Evolutionary conservation across 2,113 vertebrate species (phyloP).

Genomic region (Penelope pileata): DNA sequence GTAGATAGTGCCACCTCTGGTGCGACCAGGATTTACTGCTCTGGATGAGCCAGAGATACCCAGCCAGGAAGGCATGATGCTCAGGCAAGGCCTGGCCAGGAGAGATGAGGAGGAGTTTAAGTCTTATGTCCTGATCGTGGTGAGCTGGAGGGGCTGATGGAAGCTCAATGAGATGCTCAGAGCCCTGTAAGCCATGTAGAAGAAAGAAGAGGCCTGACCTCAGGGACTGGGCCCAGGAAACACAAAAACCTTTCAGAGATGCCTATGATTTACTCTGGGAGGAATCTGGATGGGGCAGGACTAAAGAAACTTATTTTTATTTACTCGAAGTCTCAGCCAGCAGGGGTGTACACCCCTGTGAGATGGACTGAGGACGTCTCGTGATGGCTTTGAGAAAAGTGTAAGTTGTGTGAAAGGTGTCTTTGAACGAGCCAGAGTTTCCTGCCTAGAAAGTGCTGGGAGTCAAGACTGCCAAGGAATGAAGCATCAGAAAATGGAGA

Average conservation of each 20-base stretch:
- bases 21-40: background rate
- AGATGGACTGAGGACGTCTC: background rate
- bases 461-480: background rate
- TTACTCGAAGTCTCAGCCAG: background rate
- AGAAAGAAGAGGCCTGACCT: background rate
- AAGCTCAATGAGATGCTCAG: background rate
- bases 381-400: background rate
- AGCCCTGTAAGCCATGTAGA: background rate
- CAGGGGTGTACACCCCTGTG: background rate
- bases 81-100: accelerated
- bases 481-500: background rate
- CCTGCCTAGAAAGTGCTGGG: background rate
- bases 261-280: background rate
- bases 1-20: background rate
- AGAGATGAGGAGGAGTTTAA: background rate
- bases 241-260: background rate
- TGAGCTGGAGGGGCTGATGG: background rate
- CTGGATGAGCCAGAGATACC: accelerated
- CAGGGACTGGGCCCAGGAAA: background rate
- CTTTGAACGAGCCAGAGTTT: background rate
- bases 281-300: background rate
- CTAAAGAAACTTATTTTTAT: background rate
- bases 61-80: accelerated
- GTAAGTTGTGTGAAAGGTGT: background rate
- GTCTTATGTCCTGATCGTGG: background rate